A percentile compares a stretch with the other conserved stretches of the same genome.
These are phyloP conservation scores for Lithophane leautieri DNA, from an alignment of 2,888 invertebrate species.

Conservation along the genomic window DNA sequence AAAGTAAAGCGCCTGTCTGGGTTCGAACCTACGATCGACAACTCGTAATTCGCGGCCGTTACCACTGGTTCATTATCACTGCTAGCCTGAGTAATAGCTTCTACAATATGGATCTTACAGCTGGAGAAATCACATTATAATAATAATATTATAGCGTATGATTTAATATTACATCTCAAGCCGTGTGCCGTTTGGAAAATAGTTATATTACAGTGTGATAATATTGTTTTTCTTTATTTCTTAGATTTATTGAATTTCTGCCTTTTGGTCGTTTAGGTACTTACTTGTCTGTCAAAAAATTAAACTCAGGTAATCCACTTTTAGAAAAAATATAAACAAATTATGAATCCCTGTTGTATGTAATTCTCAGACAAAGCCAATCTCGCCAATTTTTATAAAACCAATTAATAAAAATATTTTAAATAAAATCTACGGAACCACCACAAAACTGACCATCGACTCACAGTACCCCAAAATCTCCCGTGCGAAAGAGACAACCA, in stretches of 20 bases:
- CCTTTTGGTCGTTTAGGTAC: too few relatives aligned
- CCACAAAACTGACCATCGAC: conserved; percentile 9
- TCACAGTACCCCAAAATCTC: conserved; percentile 60
- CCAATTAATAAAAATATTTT: not conserved
- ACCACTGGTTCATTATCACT: too few relatives aligned
- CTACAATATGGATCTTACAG: not conserved
- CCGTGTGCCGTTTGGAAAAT: too few relatives aligned
- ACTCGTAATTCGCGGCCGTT: too few relatives aligned
- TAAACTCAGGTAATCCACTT: not conserved
- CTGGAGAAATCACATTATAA: too few relatives aligned
- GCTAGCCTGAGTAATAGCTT: too few relatives aligned
- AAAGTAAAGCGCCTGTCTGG: too few relatives aligned
- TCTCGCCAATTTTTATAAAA: not conserved
- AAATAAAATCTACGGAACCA: conserved; percentile 44
- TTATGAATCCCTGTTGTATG: not conserved
- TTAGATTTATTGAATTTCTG: too few relatives aligned
- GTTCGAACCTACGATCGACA: too few relatives aligned
- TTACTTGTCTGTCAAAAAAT: not conserved
- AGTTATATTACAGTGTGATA: too few relatives aligned
- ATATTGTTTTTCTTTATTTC: too few relatives aligned
- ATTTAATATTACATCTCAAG: not conserved
- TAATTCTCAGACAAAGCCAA: not conserved
- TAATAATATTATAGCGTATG: too few relatives aligned
- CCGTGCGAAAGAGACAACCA: conserved; percentile 78
- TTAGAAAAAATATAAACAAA: not conserved